Conservation (phyloP, 2,113 vertebrate genomes). For the Aphelocoma coerulescens region DNA sequence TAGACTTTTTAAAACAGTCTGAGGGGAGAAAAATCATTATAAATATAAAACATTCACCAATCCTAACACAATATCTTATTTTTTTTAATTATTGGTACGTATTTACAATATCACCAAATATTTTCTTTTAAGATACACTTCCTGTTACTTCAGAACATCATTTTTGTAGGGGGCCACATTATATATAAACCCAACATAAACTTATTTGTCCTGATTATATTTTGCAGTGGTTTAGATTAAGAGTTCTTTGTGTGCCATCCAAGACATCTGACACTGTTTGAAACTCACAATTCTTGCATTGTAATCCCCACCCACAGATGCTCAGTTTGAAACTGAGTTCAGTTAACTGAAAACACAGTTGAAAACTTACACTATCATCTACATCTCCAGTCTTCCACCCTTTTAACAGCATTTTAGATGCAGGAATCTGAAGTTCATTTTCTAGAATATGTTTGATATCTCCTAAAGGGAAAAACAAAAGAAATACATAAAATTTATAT, state of each 20-base stretch:
- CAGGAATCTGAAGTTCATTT: constrained; percentile 91
- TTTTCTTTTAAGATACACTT: not conserved
- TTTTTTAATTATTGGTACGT: not conserved
- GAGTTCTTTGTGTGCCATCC: not conserved
- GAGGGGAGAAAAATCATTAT: constrained; percentile 37
- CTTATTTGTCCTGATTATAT: not conserved
- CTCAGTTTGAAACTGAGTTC: not conserved
- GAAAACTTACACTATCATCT: constrained; percentile 91
- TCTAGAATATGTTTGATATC: constrained; percentile 95
- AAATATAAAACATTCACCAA: not conserved
- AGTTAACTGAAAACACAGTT: constrained; percentile 38
- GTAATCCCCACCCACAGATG: not conserved
- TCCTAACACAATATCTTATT: not conserved
- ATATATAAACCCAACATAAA: not conserved
- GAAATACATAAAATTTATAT: not conserved
- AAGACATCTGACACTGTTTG: not conserved
- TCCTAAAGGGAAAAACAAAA: constrained; percentile 73
- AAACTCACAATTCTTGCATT: not conserved
- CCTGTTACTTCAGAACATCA: not conserved
- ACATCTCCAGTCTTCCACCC: constrained; percentile 97
- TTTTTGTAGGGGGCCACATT: not conserved
- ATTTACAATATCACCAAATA: not conserved
- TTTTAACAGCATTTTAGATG: constrained; percentile 97
- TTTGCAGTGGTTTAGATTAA: not conserved
- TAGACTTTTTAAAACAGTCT: constrained; percentile 93